These are phyloP conservation scores for Chelmon rostratus DNA, from an alignment of 2,797 vertebrate genomes.

Conservation along the genomic window DNA sequence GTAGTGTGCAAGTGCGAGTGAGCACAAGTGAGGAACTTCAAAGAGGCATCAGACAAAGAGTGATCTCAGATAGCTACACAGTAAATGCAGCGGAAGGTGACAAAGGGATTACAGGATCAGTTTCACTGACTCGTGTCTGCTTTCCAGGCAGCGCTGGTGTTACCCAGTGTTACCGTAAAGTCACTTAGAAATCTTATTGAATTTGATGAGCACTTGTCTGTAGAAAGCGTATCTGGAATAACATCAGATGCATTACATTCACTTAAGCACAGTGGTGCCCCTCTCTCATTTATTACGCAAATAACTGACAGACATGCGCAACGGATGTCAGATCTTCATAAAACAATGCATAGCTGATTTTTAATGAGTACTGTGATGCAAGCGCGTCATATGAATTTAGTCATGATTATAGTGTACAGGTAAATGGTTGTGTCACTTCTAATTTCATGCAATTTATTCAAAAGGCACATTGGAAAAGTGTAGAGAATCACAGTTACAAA, in stretches of 20 bases:
- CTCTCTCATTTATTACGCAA: conserved; percentile 29
- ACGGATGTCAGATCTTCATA: not conserved
- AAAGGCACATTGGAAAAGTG: not conserved
- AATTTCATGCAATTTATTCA: not conserved
- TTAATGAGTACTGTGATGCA: not conserved
- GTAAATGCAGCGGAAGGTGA: conserved; percentile 47
- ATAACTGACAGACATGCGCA: conserved; percentile 10
- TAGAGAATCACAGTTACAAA: not conserved
- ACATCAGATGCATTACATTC: conserved; percentile 53
- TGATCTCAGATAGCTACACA: conserved; percentile 37
- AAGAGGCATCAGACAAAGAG: conserved; percentile 28
- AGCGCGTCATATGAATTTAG: not conserved
- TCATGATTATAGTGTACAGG: not conserved
- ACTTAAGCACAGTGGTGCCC: conserved; percentile 40
- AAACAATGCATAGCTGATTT: not conserved
- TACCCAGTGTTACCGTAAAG: conserved; percentile 35
- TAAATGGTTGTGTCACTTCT: not conserved
- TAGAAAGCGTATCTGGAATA: conserved; percentile 74
- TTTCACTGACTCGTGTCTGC: conserved; percentile 60
- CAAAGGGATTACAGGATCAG: conserved; percentile 49
- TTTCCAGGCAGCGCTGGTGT: conserved; percentile 60
- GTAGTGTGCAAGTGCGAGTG: not conserved
- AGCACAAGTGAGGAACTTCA: conserved; percentile 8
- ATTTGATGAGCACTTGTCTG: conserved; percentile 64
- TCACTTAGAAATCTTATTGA: conserved; percentile 60